phyloP scores from a whole-genome alignment of 2,888 invertebrate genomes.

The Electrophaes corylata region DNA sequence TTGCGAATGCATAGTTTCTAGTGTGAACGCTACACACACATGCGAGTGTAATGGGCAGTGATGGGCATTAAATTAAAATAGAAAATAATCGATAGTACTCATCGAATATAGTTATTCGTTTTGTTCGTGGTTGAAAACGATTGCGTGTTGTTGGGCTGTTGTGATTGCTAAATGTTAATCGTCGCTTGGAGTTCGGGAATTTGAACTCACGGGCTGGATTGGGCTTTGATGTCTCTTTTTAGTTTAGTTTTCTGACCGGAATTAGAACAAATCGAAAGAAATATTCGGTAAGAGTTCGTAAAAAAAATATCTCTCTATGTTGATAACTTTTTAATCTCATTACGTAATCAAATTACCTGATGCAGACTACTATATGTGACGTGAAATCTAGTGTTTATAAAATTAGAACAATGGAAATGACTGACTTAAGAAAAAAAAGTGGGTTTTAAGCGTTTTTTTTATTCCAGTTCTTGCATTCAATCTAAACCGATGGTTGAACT shows the following conservation, averaged over 20 bases:
- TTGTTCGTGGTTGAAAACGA: constrained; percentile 60
- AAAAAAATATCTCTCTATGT: too few relatives aligned
- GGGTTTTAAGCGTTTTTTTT: too few relatives aligned
- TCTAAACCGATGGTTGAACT: too few relatives aligned
- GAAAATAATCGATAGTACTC: constrained; percentile 70
- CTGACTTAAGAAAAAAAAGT: too few relatives aligned
- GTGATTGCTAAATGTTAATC: constrained; percentile 78
- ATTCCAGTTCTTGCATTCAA: too few relatives aligned
- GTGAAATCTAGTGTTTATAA: too few relatives aligned
- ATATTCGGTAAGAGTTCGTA: background rate
- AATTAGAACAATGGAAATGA: too few relatives aligned
- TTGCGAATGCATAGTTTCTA: constrained; percentile 74
- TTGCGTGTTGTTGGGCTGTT: constrained; percentile 70
- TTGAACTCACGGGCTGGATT: constrained; percentile 45
- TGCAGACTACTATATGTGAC: too few relatives aligned
- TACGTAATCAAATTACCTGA: too few relatives aligned
- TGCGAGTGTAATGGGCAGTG: constrained; percentile 60
- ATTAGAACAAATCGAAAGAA: background rate
- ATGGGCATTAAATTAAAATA: constrained; percentile 71
- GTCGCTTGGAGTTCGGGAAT: constrained; percentile 63
- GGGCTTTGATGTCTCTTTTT: constrained; percentile 9
- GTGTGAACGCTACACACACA: constrained; percentile 44
- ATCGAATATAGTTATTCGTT: constrained; percentile 70
- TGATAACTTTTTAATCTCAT: too few relatives aligned
- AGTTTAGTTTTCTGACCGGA: background rate